A percentile compares a stretch with the other conserved stretches of the same genome.
Evolutionary conservation across 1,140 invertebrate species (phyloP).

Genomic region (Tetranychus urticae): DNA sequence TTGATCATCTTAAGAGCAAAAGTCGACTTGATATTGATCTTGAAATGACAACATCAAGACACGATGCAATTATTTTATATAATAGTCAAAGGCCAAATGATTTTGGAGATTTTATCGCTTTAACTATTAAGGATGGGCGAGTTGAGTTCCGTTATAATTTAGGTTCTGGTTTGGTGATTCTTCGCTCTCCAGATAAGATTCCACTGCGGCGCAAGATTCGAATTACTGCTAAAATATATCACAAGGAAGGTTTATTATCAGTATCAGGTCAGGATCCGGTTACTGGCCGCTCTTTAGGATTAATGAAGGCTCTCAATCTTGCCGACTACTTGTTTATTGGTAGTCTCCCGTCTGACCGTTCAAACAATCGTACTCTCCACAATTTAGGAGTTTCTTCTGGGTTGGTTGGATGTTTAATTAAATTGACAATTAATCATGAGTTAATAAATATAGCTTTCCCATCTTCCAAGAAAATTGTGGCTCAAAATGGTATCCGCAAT

Average conservation of each 20-base stretch:
- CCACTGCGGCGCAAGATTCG: conserved; percentile 47
- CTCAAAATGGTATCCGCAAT: background rate
- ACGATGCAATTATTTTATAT: conserved; percentile 64
- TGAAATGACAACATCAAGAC: conserved; percentile 60
- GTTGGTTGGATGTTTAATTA: conserved; percentile 56
- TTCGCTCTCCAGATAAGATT: conserved; percentile 46
- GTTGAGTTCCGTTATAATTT: conserved; percentile 23
- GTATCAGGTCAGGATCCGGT: conserved; percentile 54
- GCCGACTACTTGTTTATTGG: conserved; percentile 57
- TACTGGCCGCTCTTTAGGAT: conserved; percentile 46
- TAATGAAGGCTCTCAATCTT: conserved; percentile 54
- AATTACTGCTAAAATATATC: conserved; percentile 54
- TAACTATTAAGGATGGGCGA: conserved; percentile 30
- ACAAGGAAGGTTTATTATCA: conserved; percentile 55
- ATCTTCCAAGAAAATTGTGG: background rate
- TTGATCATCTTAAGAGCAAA: conserved; percentile 44
- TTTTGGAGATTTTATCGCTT: conserved; percentile 60
- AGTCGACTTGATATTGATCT: conserved; percentile 65
- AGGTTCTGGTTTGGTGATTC: conserved; percentile 46
- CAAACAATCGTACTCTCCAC: conserved; percentile 41
- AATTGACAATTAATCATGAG: conserved; percentile 43
- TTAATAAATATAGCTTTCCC: conserved; percentile 17
- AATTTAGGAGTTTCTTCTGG: conserved; percentile 55
- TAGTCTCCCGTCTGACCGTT: conserved; percentile 43
- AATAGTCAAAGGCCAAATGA: conserved; percentile 50